phyloP scores from a whole-genome alignment of 2,113 vertebrate genomes.

The Nipponia nippon region DNA sequence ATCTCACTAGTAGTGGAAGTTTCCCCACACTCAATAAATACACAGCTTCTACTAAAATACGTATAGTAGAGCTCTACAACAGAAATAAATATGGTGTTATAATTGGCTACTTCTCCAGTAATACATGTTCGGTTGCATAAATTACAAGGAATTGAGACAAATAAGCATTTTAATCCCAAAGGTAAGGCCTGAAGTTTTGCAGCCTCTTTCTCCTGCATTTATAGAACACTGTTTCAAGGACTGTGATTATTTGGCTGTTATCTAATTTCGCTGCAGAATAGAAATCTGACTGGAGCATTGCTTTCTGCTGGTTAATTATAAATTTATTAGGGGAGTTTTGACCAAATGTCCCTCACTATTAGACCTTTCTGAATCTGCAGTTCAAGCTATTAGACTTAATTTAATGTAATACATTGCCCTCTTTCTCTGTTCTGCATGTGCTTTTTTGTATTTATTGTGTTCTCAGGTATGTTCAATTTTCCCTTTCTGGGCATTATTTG shows the following conservation, averaged over 20 bases:
- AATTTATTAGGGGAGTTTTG: conserved; percentile 14
- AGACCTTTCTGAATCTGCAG: neutral
- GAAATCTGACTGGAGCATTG: neutral
- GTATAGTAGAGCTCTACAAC: neutral
- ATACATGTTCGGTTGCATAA: neutral
- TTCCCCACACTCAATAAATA: neutral
- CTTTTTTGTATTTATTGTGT: neutral
- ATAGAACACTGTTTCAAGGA: neutral
- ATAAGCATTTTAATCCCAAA: neutral
- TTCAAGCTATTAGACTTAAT: neutral
- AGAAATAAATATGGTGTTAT: neutral
- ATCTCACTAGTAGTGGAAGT: neutral
- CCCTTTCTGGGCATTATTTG: conserved; percentile 3
- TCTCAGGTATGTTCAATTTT: conserved; percentile 5
- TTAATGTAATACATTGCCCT: neutral
- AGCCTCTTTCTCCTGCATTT: neutral
- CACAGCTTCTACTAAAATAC: neutral
- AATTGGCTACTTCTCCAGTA: neutral
- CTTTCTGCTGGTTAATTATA: conserved; percentile 36
- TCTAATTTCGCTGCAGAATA: neutral
- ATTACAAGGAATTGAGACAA: neutral
- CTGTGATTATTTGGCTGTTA: conserved; percentile 25
- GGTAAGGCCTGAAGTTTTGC: neutral
- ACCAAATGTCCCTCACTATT: neutral
- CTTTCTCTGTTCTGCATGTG: neutral